Evolutionary conservation across 2,113 vertebrate genomes (phyloP).

Genomic region (Empidonax alnorum): DNA sequence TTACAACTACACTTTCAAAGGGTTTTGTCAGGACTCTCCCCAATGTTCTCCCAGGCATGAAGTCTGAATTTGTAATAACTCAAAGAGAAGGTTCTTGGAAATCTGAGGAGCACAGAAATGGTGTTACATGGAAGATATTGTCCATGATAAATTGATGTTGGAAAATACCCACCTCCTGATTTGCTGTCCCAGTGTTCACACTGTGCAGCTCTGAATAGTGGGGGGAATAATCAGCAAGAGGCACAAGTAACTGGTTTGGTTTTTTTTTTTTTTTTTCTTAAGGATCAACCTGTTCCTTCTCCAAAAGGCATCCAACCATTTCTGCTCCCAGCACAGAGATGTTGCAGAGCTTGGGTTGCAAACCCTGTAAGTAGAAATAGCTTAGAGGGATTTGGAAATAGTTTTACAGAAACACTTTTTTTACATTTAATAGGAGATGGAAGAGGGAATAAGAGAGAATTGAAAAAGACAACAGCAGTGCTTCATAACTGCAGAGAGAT

Average conservation of each 20-base stretch:
- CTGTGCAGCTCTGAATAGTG: neutral
- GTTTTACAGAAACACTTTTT: neutral
- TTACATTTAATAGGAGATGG: neutral
- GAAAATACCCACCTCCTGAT: neutral
- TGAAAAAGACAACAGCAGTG: neutral
- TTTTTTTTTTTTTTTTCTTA: neutral
- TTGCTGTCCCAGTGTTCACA: neutral
- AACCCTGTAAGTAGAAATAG: fast-evolving
- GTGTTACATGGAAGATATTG: neutral
- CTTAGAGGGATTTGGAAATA: neutral
- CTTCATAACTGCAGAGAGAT: neutral
- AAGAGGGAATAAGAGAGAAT: neutral
- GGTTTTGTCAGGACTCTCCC: neutral
- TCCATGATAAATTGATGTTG: neutral
- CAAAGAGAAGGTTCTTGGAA: neutral
- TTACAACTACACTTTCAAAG: neutral
- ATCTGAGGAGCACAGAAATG: neutral
- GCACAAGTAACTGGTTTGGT: neutral
- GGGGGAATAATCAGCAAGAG: neutral
- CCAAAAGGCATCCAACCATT: neutral
- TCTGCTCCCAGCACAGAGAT: neutral
- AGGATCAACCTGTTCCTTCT: neutral
- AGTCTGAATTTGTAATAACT: neutral
- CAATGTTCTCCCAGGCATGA: neutral
- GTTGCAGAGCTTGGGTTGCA: neutral